These are phyloP conservation scores for Notoglanidium macrostoma DNA, from an alignment of 2,797 vertebrate genomes.

Conservation along the genomic window DNA sequence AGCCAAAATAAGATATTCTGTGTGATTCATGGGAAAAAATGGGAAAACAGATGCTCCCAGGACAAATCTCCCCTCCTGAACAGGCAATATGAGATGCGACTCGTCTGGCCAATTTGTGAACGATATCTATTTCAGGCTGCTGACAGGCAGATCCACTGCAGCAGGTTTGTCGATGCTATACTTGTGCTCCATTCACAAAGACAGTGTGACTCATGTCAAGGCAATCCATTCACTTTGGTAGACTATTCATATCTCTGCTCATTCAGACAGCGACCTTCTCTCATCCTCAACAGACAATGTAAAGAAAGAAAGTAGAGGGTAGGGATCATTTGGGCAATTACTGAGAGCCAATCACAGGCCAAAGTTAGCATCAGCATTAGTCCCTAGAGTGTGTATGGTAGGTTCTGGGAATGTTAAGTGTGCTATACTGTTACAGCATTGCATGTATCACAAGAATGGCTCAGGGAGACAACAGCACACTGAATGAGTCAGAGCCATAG, in stretches of 20 bases:
- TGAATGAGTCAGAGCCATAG: conserved; percentile 73
- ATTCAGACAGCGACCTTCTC: conserved; percentile 28
- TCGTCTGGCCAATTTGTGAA: conserved; percentile 44
- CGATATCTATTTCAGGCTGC: conserved; percentile 54
- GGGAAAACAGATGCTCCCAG: conserved; percentile 46
- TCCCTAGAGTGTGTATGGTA: conserved; percentile 70
- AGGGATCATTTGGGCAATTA: conserved; percentile 23
- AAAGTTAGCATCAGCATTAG: conserved; percentile 62
- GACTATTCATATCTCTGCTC: conserved; percentile 37
- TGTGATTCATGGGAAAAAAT: conserved; percentile 43
- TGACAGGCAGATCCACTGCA: conserved; percentile 45
- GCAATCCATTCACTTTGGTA: conserved; percentile 49
- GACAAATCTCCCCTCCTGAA: conserved; percentile 38
- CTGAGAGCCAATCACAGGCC: neutral
- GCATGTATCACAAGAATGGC: conserved; percentile 73
- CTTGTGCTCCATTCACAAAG: conserved; percentile 46
- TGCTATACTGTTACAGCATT: conserved; percentile 76
- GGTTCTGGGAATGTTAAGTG: conserved; percentile 73
- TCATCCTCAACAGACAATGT: conserved; percentile 10
- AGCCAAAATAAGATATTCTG: conserved; percentile 42
- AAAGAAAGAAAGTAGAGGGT: neutral
- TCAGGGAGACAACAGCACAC: conserved; percentile 69
- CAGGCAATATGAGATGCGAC: conserved; percentile 39
- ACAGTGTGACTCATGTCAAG: conserved; percentile 53
- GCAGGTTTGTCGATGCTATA: conserved; percentile 51